These are phyloP conservation scores for Acanthopagrus latus DNA, from an alignment of 2,797 vertebrate species.

Conservation along the genomic window DNA sequence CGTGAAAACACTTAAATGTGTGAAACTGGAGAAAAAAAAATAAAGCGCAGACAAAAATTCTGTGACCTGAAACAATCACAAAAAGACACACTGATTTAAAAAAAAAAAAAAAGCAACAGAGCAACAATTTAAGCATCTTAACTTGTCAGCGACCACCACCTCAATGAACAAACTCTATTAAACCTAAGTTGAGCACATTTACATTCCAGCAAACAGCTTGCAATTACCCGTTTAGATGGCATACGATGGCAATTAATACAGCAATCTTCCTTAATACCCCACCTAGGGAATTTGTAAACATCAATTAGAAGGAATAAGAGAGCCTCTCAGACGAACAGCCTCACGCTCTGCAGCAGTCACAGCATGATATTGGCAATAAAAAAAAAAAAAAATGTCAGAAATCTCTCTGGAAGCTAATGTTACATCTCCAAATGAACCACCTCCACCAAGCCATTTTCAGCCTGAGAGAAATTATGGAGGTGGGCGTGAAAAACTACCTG, in stretches of 20 bases:
- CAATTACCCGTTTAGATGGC: constrained; percentile 68
- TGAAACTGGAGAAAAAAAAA: too few relatives aligned
- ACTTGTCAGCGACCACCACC: constrained; percentile 37
- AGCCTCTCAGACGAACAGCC: constrained; percentile 51
- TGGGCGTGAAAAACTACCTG: constrained; percentile 27
- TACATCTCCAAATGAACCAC: constrained; percentile 27
- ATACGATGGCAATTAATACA: constrained; percentile 78
- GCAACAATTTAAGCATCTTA: constrained; percentile 43
- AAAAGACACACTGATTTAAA: constrained; percentile 7
- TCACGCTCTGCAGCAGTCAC: constrained; percentile 22
- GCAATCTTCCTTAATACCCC: constrained; percentile 72
- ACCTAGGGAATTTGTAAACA: constrained; percentile 72
- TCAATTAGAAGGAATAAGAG: constrained; percentile 74
- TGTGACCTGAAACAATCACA: too few relatives aligned
- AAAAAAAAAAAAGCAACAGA: constrained; percentile 20
- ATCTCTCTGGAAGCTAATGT: constrained; percentile 6
- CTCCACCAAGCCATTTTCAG: constrained; percentile 24
- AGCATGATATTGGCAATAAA: constrained; percentile 24
- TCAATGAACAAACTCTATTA: constrained; percentile 60
- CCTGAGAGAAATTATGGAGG: background rate
- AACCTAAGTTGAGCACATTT: constrained; percentile 60
- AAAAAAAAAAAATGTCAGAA: background rate
- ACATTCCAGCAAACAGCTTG: constrained; percentile 59
- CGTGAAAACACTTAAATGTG: background rate
- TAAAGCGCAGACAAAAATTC: too few relatives aligned